Evolutionary conservation across 2,888 invertebrate genomes (phyloP), one percentile per base, ranked within the genome.

Genomic region (Brassicogethes aeneus): DNA sequence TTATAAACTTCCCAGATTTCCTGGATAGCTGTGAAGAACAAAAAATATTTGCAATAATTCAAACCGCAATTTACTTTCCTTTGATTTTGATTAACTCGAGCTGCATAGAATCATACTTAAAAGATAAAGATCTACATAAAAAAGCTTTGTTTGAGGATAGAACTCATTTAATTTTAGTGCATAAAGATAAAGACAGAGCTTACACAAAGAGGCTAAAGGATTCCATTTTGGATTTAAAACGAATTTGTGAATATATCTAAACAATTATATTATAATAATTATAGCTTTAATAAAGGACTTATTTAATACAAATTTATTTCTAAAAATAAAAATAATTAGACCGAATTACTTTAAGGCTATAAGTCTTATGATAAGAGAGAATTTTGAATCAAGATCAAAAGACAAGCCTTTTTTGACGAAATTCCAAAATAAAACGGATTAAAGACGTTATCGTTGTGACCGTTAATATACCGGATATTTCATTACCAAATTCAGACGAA

Each of bases 21-120:
- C 34, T 64, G 39, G 47, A 55, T 5, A 65, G 62, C 36, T 62
- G 63, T 37, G 59, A 62, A 46, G 55, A 61, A 36, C 56, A 60
- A 32, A 63, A 60, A 45, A 35, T 55, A 3, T 60, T 61, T 43
- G 62, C 56, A 2, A 50, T 62, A 38, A 41, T 61, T 5, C 55
- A 59, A 41, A 50, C 57, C 2, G 62, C 55, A 1, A 52, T 52
- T 16, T 61, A 60, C 47, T 53, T 57, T 46, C 64, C 62, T n/a
- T 45, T 64, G 17, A 56, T 61, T 39, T 47, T 62, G 15, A 39
- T 58, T 2, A 51, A 52, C 13, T 48, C 47, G 29, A 44, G 55
- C 12, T 41, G 39, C 16, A 37, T 61, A 3, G 50, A 55, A 36
- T 40, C 51, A 3, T 56, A 51, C 44, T 55, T 59, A 31, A 45